These are phyloP conservation scores for Phortica magna DNA, from an alignment of 2,888 invertebrate species.

Conservation along the genomic window DNA sequence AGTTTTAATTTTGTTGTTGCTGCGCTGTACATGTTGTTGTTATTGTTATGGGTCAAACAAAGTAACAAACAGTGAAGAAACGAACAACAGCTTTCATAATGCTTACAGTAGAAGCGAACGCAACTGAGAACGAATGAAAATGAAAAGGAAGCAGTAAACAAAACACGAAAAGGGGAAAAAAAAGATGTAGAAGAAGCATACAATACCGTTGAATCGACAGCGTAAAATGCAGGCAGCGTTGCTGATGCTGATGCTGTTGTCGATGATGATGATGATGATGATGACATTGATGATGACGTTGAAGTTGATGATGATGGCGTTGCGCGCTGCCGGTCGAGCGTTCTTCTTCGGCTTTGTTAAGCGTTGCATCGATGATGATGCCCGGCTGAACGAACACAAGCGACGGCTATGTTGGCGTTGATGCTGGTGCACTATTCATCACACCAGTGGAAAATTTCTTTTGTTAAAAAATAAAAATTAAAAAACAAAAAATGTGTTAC, in stretches of 20 bases:
- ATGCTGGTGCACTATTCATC: conserved; percentile 22
- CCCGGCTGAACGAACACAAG: neutral
- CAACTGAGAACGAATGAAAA: conserved; percentile 39
- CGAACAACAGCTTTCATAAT: neutral
- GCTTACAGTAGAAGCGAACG: conserved; percentile 13
- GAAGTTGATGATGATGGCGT: conserved; percentile 48
- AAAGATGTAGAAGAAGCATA: conserved; percentile 13
- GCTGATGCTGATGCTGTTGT: conserved; percentile 6
- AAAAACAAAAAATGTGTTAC: conserved; percentile 22
- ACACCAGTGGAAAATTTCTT: conserved; percentile 15
- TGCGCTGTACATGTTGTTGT: conserved; percentile 33
- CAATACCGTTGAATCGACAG: conserved; percentile 23
- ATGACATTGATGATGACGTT: conserved; percentile 11
- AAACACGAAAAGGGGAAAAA: conserved; percentile 35
- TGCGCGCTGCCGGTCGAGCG: conserved; percentile 32
- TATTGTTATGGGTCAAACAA: conserved; percentile 38
- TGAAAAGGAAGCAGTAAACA: conserved; percentile 29
- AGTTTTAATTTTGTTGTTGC: conserved; percentile 43
- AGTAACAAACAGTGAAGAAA: neutral
- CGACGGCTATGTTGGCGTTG: neutral
- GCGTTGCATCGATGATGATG: too few relatives aligned
- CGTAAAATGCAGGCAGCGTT: conserved; percentile 42
- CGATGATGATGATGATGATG: neutral
- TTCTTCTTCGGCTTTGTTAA: neutral
- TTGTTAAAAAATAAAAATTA: neutral